Conservation (phyloP, 2,888 invertebrate genomes). For the Chaitophorus viminalis region DNA sequence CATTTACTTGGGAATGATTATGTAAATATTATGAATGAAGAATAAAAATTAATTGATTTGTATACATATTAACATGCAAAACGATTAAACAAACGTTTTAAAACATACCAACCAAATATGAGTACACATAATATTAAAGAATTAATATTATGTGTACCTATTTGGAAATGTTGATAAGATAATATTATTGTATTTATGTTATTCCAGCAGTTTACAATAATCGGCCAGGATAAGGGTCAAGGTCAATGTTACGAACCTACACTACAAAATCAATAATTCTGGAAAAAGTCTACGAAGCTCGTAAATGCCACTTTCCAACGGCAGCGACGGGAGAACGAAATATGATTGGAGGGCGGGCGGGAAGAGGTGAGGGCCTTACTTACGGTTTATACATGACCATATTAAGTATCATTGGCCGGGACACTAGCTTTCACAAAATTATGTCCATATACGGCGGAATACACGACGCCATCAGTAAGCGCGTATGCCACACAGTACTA, state of each 20-base stretch:
- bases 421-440: conserved; percentile 32
- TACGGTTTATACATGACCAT: conserved; percentile 10
- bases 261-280: conserved; percentile 38
- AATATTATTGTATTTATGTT: neutral
- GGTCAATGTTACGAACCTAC: conserved; percentile 50
- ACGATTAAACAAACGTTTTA: too few species aligned
- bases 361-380: neutral
- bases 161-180: too few species aligned
- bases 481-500: neutral
- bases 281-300: neutral
- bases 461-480: neutral
- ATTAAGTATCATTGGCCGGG: conserved; percentile 7
- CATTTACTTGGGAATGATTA: too few species aligned
- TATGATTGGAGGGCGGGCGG: too few species aligned
- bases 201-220: neutral
- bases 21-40: too few species aligned
- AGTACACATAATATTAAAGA: too few species aligned
- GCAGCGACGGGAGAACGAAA: neutral
- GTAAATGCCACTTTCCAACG: neutral
- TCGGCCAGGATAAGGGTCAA: conserved; percentile 34
- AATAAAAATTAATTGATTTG: too few species aligned
- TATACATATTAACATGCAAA: too few species aligned
- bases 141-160: too few species aligned
- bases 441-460: conserved; percentile 16
- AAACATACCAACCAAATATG: too few species aligned